These are phyloP conservation scores for Drosophila quasianomalipes DNA, from an alignment of 2,888 invertebrate species.

Conservation along the genomic window DNA sequence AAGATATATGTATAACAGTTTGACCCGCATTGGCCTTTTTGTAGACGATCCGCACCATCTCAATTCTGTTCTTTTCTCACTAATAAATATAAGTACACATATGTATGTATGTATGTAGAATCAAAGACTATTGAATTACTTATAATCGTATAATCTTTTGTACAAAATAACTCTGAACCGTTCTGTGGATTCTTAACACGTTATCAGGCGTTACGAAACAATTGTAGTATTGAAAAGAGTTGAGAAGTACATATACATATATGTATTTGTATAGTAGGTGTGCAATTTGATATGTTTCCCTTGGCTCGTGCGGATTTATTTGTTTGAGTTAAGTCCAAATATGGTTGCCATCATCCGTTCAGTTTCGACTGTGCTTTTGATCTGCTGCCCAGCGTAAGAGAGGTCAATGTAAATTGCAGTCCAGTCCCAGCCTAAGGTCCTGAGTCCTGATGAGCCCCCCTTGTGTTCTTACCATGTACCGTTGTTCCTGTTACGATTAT, in stretches of 20 bases:
- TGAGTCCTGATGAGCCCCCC: slow-evolving; percentile 57
- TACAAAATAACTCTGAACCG: not conserved
- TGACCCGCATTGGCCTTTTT: not conserved
- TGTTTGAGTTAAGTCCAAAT: too few relatives aligned
- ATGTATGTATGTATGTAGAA: not conserved
- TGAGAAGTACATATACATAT: not conserved
- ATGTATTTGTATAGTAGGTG: not conserved
- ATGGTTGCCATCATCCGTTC: slow-evolving; percentile 8
- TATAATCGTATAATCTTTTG: not conserved
- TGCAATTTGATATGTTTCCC: not conserved
- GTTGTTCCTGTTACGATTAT: slow-evolving; percentile 91
- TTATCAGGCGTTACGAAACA: not conserved
- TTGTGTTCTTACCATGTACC: slow-evolving; percentile 86
- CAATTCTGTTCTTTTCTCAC: not conserved
- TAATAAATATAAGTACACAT: not conserved
- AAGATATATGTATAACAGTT: not conserved
- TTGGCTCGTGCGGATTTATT: not conserved
- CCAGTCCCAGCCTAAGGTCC: slow-evolving; percentile 44
- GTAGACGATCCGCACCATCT: slow-evolving; percentile 4
- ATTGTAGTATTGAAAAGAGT: not conserved
- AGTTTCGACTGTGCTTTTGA: slow-evolving; percentile 9
- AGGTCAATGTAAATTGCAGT: slow-evolving; percentile 21
- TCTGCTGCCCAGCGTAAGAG: slow-evolving; percentile 28
- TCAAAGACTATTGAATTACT: not conserved
- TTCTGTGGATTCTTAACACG: not conserved